Percentiles rank a stretch among this genome's conserved stretches.
phyloP scores from a whole-genome alignment of 35 echinoderm and acorn worm genomes.

The Heliocidaris tuberculata region DNA sequence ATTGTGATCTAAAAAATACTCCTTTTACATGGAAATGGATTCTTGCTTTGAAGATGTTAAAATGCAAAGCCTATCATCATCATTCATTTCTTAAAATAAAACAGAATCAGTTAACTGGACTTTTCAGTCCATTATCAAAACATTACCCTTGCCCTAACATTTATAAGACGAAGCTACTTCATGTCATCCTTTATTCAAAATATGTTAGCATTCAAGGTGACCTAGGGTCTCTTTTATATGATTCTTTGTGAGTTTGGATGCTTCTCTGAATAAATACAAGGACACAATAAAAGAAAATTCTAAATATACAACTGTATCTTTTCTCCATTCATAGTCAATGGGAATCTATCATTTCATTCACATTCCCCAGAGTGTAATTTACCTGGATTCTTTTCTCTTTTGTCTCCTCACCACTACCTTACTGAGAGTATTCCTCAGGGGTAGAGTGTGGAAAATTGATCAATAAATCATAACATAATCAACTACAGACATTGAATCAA shows the following conservation, averaged over 20 bases:
- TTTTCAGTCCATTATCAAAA: background rate
- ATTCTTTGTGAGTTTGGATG: background rate
- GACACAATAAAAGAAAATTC: background rate
- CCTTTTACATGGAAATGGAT: too few species aligned
- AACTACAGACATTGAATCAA: background rate
- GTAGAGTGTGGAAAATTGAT: background rate
- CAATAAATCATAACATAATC: constrained; percentile 19
- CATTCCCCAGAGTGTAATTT: background rate
- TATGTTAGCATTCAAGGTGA: background rate
- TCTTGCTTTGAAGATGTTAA: too few species aligned
- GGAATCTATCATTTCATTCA: background rate
- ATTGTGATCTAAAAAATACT: too few species aligned
- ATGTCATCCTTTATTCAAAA: background rate
- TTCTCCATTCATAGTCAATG: background rate
- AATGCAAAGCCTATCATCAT: too few species aligned
- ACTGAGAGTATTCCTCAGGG: background rate
- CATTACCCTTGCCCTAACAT: background rate
- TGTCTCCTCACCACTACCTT: background rate
- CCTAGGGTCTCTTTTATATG: background rate
- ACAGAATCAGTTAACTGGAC: too few species aligned
- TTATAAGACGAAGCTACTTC: background rate
- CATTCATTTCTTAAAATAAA: too few species aligned
- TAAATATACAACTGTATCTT: background rate
- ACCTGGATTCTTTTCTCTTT: background rate
- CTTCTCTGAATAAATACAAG: background rate